Base-by-base conservation (phyloP, 1,140 invertebrate species). In the Radopholus similis region DNA sequence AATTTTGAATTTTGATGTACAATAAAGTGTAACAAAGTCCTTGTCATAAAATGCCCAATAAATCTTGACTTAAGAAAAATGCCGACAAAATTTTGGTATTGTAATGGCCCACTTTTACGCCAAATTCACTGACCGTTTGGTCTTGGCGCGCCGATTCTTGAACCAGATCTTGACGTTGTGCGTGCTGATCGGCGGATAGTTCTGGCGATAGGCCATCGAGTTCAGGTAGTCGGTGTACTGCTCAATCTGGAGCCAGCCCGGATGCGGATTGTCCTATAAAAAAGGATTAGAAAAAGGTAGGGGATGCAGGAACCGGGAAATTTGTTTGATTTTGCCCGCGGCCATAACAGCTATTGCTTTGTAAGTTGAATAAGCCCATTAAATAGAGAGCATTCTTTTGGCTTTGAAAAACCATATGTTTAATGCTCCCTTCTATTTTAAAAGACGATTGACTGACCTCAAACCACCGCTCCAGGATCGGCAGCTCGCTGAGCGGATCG, bases 161-260 rank as follows among this genome's bases (percentile, higher is more conserved):
- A 80, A 80, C 78, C 78, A 81, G 60, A 79, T 79, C 62, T 80
- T 80, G 23, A 80, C 78, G 56, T 80, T 80, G 64, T 80, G 78
- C 11, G 78, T 77, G 35, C 70, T 74, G 47, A 81, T 79, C 9
- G 71, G 80, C 32, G 79, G 79, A 37, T 81, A 81, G 49, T 74
- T 81, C 38, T 81, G 78, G 21, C 79, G 68, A 49, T 81, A 81
- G 9, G 59, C 68, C 13, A 72, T 66, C 9, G 57, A 62, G 64
- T 81, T 81, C 26, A 81, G 56, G 13, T 40, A 67, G 8, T 81
- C 73, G 1, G 79, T 81, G 60, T 72, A 82, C 64, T 81, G 73
- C 42, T 81, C 79, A 60, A 81, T 81, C 53, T 81, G 80, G 51
- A 81, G 65, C 79, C 79, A 81, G 5, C 76, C 73, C 15, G 79